Evolutionary conservation across 92 coral and sea anemone genomes (phyloP), one percentile per base, ranked within the genome.

Genomic region (Palythoa heliodiscus): DNA sequence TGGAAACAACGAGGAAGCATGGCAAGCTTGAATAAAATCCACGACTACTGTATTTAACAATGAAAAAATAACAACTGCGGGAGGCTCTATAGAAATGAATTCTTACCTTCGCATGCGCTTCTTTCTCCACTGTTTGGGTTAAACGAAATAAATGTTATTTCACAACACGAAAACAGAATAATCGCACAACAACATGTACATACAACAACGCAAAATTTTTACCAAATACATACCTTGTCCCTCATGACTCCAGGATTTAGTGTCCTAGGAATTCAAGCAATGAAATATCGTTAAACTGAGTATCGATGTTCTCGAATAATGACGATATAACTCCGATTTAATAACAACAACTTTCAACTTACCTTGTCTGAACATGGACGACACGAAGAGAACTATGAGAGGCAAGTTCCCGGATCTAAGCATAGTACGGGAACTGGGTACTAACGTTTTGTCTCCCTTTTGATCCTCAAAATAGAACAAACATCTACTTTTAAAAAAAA

Each of bases 191-290:
- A 50, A 37, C 19, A 38, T 37, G 61, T 40, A 57, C 3, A 43
- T 43, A 3, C 9, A 43, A 5, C 40, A n/a, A 73, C 54, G 12
- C 61, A 24, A 69, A 58, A 38, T 16, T 71, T 50, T 48, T 25
- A 29, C 12, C 22, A 29, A 23, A 14, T 15, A 71, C 78, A 19
- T 10, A 83, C 78, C 87, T 80, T 80, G 15, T 80, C 84, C 74
- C 84, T 80, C 84, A 80, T 80, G 84, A 80, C 84, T 73, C 84
- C 75, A 80, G 84, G 84, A 47, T 66, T 80, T 22, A 64, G 64
- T 80, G 84, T 66, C 84, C 84, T 80, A 66, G 20, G 13, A 48
- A 22, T 66, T 67, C 12, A 7, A 19, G 20, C 43, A 22, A 66
- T 17, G 24, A 80, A 80, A 43, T 80, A 66, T 80, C 66, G 25